Percentiles rank a stretch among this genome's conserved stretches.
These are phyloP conservation scores for Hemibagrus wyckioides DNA, from an alignment of 2,113 vertebrate genomes.

Conservation along the genomic window DNA sequence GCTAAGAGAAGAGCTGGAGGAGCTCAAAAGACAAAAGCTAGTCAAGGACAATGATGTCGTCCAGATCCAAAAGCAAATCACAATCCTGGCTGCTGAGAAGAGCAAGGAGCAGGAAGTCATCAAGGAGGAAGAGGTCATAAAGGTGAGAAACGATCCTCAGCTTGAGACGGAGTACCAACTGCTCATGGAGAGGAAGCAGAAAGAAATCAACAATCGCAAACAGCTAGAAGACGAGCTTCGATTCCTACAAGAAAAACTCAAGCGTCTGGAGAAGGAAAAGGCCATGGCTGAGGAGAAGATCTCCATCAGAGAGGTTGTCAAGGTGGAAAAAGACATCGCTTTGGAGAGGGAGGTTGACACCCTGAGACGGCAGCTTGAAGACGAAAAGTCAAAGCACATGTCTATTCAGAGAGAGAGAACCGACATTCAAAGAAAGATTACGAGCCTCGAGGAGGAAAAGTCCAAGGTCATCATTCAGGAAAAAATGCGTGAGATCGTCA, in stretches of 20 bases:
- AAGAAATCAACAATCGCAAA: conserved; percentile 72
- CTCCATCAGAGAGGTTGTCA: conserved; percentile 92
- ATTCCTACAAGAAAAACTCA: conserved; percentile 88
- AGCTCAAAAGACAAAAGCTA: conserved; percentile 82
- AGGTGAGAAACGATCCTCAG: conserved; percentile 90
- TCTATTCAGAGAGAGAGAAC: conserved; percentile 80
- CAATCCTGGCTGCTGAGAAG: conserved; percentile 81
- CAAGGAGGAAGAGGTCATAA: conserved; percentile 89
- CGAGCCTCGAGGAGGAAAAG: conserved; percentile 87
- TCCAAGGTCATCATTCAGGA: conserved; percentile 90
- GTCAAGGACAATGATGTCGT: conserved; percentile 82
- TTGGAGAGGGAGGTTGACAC: conserved; percentile 85
- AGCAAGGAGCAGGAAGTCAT: conserved; percentile 84
- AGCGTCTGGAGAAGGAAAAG: conserved; percentile 88
- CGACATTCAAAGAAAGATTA: conserved; percentile 86
- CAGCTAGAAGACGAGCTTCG: conserved; percentile 87
- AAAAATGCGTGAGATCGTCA: conserved; percentile 91
- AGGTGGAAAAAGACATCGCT: conserved; percentile 86
- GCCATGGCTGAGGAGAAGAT: conserved; percentile 92
- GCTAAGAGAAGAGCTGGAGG: conserved; percentile 87
- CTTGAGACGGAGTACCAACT: conserved; percentile 83
- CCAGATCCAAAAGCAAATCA: conserved; percentile 81
- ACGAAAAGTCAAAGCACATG: conserved; percentile 82
- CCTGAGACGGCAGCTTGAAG: conserved; percentile 83
- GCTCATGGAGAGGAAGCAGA: conserved; percentile 81